Evolutionary conservation across 2,113 vertebrate genomes (phyloP), one percentile per base, ranked within the genome.

Genomic region (Cololabis saira): DNA sequence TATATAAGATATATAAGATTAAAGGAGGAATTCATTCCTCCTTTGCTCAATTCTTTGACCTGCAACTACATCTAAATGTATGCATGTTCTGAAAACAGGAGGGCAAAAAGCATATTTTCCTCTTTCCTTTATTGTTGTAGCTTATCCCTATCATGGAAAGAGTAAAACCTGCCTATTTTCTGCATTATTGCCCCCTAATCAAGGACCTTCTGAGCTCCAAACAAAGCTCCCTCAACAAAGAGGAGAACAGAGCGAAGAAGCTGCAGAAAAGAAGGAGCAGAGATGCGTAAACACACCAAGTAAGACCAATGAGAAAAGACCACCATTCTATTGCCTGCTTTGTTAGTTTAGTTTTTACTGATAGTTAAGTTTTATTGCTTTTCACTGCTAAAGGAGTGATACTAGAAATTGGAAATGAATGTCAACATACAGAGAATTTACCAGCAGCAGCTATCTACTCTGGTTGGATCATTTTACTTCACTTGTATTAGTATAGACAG

Each of bases 331-430:
- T 81, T 80, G 74, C 51, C 10, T 1, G 18, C 61, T 67, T 70
- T 81, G 66, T 82, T 69, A 81, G 80, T 84, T 75, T 57, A 86
- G 78, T 74, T 66, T 27, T 27, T 27, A 27, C 24, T 27, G 24
- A n/a, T n/a, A n/a, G n/a, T n/a, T n/a, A n/a, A n/a, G n/a, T n/a
- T n/a, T n/a, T n/a, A n/a, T n/a, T n/a, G n/a, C 3, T 30, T 30
- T 30, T 8, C 3, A 30, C 3, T 4, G 30, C 65, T 82, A 79
- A 54, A 61, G 53, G 55, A 53, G 18, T 63, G 72, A 73, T 84
- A 82, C 43, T 21, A 44, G 82, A 30, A 30, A 30, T 8, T 80
- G 56, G 57, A 71, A 65, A 76, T 24, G 42, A 64, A 53, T 68
- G 71, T 73, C 15, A 21, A 37, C 17, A 5, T 60, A 42, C 27